phyloP scores from a whole-genome alignment of 2,797 vertebrate genomes.

The Agapornis canus region DNA sequence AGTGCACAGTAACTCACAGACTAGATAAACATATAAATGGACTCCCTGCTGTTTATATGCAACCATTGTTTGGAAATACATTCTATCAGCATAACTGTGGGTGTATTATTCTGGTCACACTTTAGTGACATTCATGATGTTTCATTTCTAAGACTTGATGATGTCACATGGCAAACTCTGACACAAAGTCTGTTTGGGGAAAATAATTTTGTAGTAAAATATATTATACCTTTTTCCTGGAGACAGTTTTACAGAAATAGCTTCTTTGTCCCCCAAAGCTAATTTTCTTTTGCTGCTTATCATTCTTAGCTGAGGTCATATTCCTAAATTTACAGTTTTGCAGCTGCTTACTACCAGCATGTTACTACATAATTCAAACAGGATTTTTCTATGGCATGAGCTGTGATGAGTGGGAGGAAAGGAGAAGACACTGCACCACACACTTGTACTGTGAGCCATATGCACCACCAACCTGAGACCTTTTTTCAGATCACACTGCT shows the following conservation, averaged over 20 bases:
- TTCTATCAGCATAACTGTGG: neutral
- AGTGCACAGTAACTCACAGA: neutral
- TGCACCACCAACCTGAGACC: neutral
- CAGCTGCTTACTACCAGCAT: neutral
- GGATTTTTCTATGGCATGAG: neutral
- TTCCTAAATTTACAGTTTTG: neutral
- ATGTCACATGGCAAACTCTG: neutral
- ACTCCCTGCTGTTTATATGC: neutral
- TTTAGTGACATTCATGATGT: neutral
- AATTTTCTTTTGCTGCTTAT: neutral
- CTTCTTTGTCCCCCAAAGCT: neutral
- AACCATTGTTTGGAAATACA: neutral
- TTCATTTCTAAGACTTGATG: neutral
- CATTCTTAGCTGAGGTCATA: neutral
- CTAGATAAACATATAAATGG: neutral
- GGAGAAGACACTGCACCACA: neutral
- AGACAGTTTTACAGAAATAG: neutral
- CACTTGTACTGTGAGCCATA: neutral
- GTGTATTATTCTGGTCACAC: neutral
- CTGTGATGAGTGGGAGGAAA: neutral
- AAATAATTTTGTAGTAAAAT: neutral
- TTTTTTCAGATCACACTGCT: neutral
- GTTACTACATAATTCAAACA: neutral
- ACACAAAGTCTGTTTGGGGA: neutral
- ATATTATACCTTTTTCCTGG: neutral